Percentiles rank a stretch among this genome's conserved stretches.
Evolutionary conservation across 1,140 invertebrate genomes (phyloP).

Genomic region (Chrysopa pallens): DNA sequence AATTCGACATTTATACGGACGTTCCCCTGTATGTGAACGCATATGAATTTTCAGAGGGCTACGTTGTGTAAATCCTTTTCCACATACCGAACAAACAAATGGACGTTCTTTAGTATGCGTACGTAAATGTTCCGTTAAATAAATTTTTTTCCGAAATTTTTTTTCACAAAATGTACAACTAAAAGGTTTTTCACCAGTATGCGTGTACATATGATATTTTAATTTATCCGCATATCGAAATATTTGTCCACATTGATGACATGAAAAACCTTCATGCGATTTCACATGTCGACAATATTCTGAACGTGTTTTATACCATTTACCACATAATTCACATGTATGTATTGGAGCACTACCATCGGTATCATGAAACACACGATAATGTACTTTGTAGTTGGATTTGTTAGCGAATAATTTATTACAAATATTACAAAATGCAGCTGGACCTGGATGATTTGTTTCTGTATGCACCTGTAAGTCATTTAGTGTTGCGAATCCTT

Average conservation of each 20-base stretch:
- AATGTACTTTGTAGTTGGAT: conserved; percentile 12
- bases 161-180: conserved; percentile 52
- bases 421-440: conserved; percentile 14
- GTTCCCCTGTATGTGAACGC: conserved; percentile 43
- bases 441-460: no score
- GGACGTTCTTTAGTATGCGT: conserved; percentile 20
- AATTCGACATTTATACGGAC: conserved; percentile 23
- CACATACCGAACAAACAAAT: conserved; percentile 40
- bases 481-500: no score
- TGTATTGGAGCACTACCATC: conserved; percentile 15
- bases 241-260: neutral
- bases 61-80: conserved; percentile 49
- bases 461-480: no score
- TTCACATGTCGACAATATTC: no score
- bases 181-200: conserved; percentile 19
- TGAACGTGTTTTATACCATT: no score
- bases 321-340: no score
- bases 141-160: conserved; percentile 44
- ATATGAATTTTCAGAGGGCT: conserved; percentile 27
- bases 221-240: conserved; percentile 1
- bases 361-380: neutral
- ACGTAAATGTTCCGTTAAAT: conserved; percentile 42
- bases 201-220: conserved; percentile 17
- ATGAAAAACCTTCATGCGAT: neutral
- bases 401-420: conserved; percentile 33